A percentile compares a stretch with the other conserved stretches of the same genome.
Conservation (phyloP, 1,140 invertebrate genomes). For the Drosophila pruinosa region DNA sequence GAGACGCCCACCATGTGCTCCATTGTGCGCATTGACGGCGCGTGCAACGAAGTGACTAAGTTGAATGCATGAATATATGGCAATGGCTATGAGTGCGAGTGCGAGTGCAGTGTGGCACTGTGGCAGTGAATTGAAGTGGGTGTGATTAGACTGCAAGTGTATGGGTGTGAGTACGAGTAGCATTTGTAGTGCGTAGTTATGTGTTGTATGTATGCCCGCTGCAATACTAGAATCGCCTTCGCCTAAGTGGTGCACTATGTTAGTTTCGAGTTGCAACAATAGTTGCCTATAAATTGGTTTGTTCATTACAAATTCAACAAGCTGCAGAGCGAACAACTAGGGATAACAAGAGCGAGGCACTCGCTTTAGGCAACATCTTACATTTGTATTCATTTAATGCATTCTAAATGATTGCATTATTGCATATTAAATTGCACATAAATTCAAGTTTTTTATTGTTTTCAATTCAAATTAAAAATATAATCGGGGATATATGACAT, state of each 20-base stretch:
- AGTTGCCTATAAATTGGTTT: constrained; percentile 40
- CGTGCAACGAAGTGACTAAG: constrained; percentile 52
- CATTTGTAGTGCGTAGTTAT: neutral
- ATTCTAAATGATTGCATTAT: neutral
- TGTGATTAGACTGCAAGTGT: constrained; percentile 38
- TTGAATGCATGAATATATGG: constrained; percentile 36
- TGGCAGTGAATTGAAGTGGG: constrained; percentile 27
- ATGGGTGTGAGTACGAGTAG: neutral
- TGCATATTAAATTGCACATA: neutral
- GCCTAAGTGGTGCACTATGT: constrained; percentile 35
- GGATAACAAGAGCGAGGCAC: neutral
- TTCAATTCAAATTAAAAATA: no score
- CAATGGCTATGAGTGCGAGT: neutral
- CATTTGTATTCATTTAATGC: neutral
- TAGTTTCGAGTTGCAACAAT: constrained; percentile 16
- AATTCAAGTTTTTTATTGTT: no score
- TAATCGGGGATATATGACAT: no score
- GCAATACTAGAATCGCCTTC: neutral
- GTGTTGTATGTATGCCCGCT: constrained; percentile 11
- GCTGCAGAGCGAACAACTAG: neutral
- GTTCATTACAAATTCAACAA: constrained; percentile 35
- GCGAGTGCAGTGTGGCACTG: neutral
- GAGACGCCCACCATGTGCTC: constrained; percentile 33
- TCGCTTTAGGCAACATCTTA: neutral
- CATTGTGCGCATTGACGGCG: constrained; percentile 52